Evolutionary conservation across 2,888 invertebrate genomes (phyloP).

Genomic region (Ormyrus labotus): DNA sequence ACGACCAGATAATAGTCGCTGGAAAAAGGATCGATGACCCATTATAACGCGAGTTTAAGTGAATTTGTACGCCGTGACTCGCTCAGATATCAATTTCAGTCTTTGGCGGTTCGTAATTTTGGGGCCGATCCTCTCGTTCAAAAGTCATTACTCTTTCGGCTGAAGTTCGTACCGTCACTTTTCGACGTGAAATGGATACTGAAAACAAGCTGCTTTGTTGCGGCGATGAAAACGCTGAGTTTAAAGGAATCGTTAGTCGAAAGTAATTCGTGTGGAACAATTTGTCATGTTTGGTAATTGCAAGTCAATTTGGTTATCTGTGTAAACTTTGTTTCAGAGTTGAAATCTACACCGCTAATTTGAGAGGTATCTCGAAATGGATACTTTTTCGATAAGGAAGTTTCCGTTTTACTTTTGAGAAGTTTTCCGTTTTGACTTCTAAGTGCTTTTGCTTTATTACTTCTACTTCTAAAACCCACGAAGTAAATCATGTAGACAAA

Average conservation of each 20-base stretch:
- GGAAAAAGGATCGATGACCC: conserved; percentile 32
- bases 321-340: not conserved
- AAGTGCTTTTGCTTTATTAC: too few species aligned
- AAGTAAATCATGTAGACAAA: too few species aligned
- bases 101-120: conserved; percentile 38
- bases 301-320: too few species aligned
- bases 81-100: conserved; percentile 43
- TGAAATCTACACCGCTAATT: conserved; percentile 13
- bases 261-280: too few species aligned
- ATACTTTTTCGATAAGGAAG: too few species aligned
- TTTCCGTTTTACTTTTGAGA: too few species aligned
- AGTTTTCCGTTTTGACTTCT: too few species aligned
- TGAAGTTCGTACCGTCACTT: conserved; percentile 19
- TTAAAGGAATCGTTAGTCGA: too few species aligned
- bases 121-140: conserved; percentile 30
- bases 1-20: conserved; percentile 4
- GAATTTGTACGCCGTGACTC: conserved; percentile 5
- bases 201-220: too few species aligned
- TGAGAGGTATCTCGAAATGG: not conserved
- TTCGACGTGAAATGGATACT: not conserved
- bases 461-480: too few species aligned
- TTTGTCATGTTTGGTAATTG: too few species aligned
- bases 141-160: conserved; percentile 12
- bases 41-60: not conserved
- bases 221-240: too few species aligned